Base-by-base conservation (phyloP, 2,888 invertebrate species). In the Diabrotica balteata region DNA sequence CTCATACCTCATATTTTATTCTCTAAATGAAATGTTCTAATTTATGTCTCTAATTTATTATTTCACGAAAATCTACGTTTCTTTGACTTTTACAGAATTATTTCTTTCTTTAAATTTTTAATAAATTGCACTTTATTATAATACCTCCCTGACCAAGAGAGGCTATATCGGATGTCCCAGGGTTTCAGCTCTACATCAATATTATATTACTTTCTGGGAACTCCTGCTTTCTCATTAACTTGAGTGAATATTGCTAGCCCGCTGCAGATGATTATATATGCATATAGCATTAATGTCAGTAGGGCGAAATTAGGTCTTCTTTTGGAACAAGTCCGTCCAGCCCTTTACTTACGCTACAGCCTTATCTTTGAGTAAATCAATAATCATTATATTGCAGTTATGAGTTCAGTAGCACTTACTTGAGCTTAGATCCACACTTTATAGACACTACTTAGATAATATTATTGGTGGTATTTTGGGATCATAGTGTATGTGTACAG, bases 161-260 rank as follows among this genome's bases (percentile, higher is more conserved):
- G 50, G 49, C 59, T 53, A 68, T 64, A 64, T 64, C 59, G 64
- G 52, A 49, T 64, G 64, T 64, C 64, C 64, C 45, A 58, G 64
- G 58, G 64, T 58, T 58, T 63, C 46, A 59, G 51, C 22, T 58
- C 57, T 10, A 22, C 59, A 64, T 64, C 22, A 64, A 64, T 64
- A 64, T 64, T 64, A 47, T 64, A 64, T 64, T 58, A 64, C 64
- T 52, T 64, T 64, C 58, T 64, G 52, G 64, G 58, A 64, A 64
- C 64, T 43, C 62, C 45, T 44, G 10, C 58, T 45, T 64, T 64
- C 64, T 64, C 64, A 64, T 64, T 64, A 64, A 59, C 64, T 50
- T 22, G 58, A 64, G 42, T 64, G 45, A 64, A 58, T 58, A 61
- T 61, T 3, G 10, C 11, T 17, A 43, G 58, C 11, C 51, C 57